Percentiles rank a stretch among this genome's conserved stretches.
Evolutionary conservation across 2,888 invertebrate genomes (phyloP).

Genomic region (Conchocele bisecta): DNA sequence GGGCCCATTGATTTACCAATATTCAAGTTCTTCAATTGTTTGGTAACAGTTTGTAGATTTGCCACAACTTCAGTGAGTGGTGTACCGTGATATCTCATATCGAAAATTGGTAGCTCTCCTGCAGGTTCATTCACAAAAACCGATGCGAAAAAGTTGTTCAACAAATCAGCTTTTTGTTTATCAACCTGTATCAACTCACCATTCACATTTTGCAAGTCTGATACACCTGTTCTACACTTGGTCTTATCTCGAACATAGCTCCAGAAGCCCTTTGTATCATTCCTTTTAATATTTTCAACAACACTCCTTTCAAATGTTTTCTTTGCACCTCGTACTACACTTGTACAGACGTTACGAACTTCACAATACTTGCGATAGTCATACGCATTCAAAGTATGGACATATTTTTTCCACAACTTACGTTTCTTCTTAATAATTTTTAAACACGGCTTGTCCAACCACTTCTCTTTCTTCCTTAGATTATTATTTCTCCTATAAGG

Average conservation of each 20-base stretch:
- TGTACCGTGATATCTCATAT: conserved; percentile 5
- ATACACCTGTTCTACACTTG: background rate
- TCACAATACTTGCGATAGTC: background rate
- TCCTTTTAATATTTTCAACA: background rate
- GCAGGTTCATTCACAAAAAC: conserved; percentile 6
- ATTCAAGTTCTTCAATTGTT: conserved; percentile 5
- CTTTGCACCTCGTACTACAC: background rate
- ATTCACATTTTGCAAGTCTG: background rate
- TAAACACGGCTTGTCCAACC: no score
- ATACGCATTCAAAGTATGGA: background rate
- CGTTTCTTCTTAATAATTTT: background rate
- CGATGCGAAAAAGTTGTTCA: conserved; percentile 1
- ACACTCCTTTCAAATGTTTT: background rate
- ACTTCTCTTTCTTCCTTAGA: no score
- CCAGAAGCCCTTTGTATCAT: background rate
- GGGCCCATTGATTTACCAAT: conserved; percentile 11
- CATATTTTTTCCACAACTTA: background rate
- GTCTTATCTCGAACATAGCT: background rate
- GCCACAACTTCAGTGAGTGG: conserved; percentile 1
- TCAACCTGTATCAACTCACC: background rate
- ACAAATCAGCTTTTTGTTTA: conserved; percentile 3
- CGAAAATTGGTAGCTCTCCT: background rate
- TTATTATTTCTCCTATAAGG: no score
- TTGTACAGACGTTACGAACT: background rate
- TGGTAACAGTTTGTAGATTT: background rate